These are phyloP conservation scores for Calosoma granatense DNA, from an alignment of 1,140 invertebrate species.

Conservation along the genomic window DNA sequence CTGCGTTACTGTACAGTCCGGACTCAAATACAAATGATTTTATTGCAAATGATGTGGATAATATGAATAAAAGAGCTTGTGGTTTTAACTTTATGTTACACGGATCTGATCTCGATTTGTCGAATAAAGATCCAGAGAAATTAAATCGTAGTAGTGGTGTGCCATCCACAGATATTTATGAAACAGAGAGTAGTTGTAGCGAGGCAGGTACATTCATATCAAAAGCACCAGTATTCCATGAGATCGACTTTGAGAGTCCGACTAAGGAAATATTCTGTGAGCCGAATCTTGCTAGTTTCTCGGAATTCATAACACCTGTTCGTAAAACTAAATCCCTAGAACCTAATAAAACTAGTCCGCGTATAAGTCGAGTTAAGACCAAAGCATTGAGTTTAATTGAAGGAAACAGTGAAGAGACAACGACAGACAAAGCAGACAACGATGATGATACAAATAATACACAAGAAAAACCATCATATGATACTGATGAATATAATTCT, in stretches of 20 bases:
- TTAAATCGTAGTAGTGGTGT: conserved; percentile 14
- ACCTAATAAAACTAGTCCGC: no score
- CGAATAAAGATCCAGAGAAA: conserved; percentile 15
- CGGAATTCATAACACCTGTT: conserved; percentile 22
- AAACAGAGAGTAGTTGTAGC: conserved; percentile 27
- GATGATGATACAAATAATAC: conserved; percentile 20
- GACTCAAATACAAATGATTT: conserved; percentile 25
- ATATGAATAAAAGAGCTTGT: conserved; percentile 17
- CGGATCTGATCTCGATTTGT: conserved; percentile 22
- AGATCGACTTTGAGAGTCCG: conserved; percentile 22
- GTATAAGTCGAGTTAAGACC: background rate
- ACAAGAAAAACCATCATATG: no score
- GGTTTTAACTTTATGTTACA: conserved; percentile 26
- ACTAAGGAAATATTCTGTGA: conserved; percentile 23
- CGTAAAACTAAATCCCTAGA: conserved; percentile 9
- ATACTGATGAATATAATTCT: conserved; percentile 11
- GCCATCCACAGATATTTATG: conserved; percentile 17
- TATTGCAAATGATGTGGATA: conserved; percentile 14
- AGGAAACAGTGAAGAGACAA: background rate
- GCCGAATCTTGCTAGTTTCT: conserved; percentile 23
- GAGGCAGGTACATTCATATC: conserved; percentile 20
- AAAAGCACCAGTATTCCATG: conserved; percentile 24
- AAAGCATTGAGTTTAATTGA: background rate
- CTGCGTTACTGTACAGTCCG: conserved; percentile 16
- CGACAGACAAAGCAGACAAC: conserved; percentile 21